Evolutionary conservation across 2,888 invertebrate genomes (phyloP), one percentile per base, ranked within the genome.

Genomic region (Reticulitermes lucifugus): DNA sequence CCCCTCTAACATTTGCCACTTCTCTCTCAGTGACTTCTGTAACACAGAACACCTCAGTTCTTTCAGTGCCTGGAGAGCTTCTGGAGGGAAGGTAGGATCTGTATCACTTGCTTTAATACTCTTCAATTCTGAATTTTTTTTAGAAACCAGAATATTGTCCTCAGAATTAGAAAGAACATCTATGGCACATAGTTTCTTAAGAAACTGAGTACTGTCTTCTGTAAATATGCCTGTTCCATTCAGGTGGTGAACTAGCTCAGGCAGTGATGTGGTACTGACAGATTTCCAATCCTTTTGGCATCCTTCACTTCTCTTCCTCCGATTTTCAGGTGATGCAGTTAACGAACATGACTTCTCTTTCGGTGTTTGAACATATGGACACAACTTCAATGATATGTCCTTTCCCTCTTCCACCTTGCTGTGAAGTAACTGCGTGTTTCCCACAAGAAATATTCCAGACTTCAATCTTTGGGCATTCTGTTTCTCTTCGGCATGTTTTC

Each of bases 371-470:
- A 65, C 65, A 18, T 18, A 46, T 35, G 77, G 12, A 46, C 65
- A n/a, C 21, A 60, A 29, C 51, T 21, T 29, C 14, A 29, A 41
- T 35, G 22, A 59, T 59, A 55, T n/a, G n/a, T 29, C 18, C 4
- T 70, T 84, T 82, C 80, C 87, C 51, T 14, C 70, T 21, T 79
- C 86, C 46, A 46, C 46, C 82, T 71, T 83, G 29, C 60, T 79
- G 21, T 70, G 65, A 25, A 77, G 59, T 85, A 88, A 88, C 86
- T 88, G 88, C 65, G 87, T 88, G 88, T 91, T 91, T 87, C 92
- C 93, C 51, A 94, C 91, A 35, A 93, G 90, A 88, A 92, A 93
- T 86, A 94, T 94, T 22, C 94, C 94, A 87, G 93, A 93, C 88
- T 93, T 92, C 88, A 92, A 89, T 89, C 91, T 91, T 43, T 91